Base-by-base conservation (phyloP, 2,113 vertebrate genomes). In the Lagopus muta region DNA sequence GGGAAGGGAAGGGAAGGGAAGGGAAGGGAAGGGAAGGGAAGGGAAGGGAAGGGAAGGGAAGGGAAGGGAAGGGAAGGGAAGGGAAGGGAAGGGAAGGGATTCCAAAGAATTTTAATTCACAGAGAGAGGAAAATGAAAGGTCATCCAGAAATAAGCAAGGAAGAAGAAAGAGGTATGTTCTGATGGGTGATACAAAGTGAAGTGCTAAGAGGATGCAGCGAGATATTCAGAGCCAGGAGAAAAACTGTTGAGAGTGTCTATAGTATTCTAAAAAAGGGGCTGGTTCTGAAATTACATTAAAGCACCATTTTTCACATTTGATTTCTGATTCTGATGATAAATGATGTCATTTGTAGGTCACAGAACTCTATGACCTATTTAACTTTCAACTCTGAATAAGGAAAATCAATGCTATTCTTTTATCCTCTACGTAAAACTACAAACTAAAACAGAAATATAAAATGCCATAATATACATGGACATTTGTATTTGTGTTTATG, bases 161-260 rank as follows among this genome's bases (percentile, higher is more conserved):
- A 13, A 72, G 15, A 78, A 78, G 20, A 61, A 80, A 73, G 13
- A 64, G 16, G 4, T 40, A 27, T 48, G 12, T 70, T 80, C 64
- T 86, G 42, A 66, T 64, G 60, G 55, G 48, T 88, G 60, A 42
- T 77, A 50, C 13, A 69, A 70, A 84, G n/a, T 67, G 47, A 92
- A 88, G 69, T 74, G 88, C 25, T 93, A 89, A 95, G 91, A 92
- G 12, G 15, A 94, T 86, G 18, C 52, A 87, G 70, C 47, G 74
- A 91, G 66, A 89, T 32, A 82, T 71, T 92, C 73, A 76, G 74
- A 69, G 45, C 0, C 12, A 76, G 60, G 27, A 83, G 6, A 57
- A 92, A 89, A 60, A 8, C 40, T 70, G 27, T 66, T 66, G 75
- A 85, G 87, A 14, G n/a, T 66, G n/a, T 73, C 40, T 76, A 34